Evolutionary conservation across 2,797 vertebrate species (phyloP), one percentile per base, ranked within the genome.

Genomic region (Rhinatrema bivittatum): DNA sequence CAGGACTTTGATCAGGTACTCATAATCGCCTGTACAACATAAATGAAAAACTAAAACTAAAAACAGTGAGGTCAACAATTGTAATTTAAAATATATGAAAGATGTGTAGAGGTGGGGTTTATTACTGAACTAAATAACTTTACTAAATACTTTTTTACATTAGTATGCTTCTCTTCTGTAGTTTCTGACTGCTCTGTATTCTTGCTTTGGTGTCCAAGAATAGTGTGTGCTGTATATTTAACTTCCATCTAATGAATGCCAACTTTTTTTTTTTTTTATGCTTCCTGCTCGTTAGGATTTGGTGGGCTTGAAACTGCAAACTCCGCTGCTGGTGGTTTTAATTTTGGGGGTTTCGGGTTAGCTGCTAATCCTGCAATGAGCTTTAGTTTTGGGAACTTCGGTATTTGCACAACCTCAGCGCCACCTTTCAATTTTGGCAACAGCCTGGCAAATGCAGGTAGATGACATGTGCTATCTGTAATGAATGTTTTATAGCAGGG

Each of bases 321-420:
- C 87, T 86, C 87, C 75, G 84, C 82, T 58, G 79, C 90, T 77
- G 88, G 87, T 88, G 92, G 91, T 82, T 94, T 96, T 91, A 95
- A 89, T 93, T 96, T 97, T 90, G 91, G 93, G 86, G 93, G 90
- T 77, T 91, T 97, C 61, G 92, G 91, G 78, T 87, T 97, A 91
- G 84, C 93, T 75, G 81, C 91, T 79, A 96, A 90, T 67, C 87
- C 91, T 46, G 79, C 91, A 37, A 86, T 94, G 87, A 92, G 84
- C 90, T 94, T 96, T 91, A 97, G 92, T 87, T 82, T 92, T 83
- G 91, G 91, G 69, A 89, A 85, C 85, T 93, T 95, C 78, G 90
- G 91, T 87, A 86, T 93, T 72, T 82, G 91, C 60, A 83, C 89
- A 70, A 91, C 89, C 62, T 83, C 88, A 69, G 85, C 88, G 73